These are phyloP conservation scores for Galleria mellonella DNA, from an alignment of 1,140 invertebrate species.

Conservation along the genomic window DNA sequence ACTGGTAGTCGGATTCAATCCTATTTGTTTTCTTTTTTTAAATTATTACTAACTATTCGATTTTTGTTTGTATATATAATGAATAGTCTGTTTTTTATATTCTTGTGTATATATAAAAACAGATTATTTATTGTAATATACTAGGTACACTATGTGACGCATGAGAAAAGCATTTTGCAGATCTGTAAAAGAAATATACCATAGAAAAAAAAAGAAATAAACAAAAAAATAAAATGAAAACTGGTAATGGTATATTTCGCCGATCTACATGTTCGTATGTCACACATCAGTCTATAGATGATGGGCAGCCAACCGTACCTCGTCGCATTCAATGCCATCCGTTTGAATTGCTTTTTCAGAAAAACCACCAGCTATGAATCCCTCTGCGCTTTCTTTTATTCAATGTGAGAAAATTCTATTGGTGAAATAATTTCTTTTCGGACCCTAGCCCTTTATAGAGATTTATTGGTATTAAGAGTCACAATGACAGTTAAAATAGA, in stretches of 20 bases:
- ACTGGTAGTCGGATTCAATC: no score
- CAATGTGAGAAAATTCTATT: conserved; percentile 49
- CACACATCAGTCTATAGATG: conserved; percentile 18
- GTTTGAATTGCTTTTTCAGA: conserved; percentile 48
- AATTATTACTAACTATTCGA: no score
- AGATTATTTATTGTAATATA: no score
- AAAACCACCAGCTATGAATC: conserved; percentile 46
- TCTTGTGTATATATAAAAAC: no score
- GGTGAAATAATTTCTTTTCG: conserved; percentile 43
- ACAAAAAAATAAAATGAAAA: not conserved
- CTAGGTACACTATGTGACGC: no score
- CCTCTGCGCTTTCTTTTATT: conserved; percentile 33
- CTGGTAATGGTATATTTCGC: not conserved
- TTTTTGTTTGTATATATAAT: no score
- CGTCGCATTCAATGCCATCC: conserved; percentile 27
- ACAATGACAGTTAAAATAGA: no score
- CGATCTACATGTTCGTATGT: conserved; percentile 17
- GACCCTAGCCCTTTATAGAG: conserved; percentile 20
- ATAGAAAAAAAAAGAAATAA: no score
- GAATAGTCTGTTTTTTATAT: no score
- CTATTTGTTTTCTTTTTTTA: no score
- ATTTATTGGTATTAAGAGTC: not conserved
- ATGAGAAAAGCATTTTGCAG: no score
- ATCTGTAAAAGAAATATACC: no score
- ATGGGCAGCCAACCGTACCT: conserved; percentile 31